Evolutionary conservation across 2,113 vertebrate genomes (phyloP), one percentile per base, ranked within the genome.

Genomic region (Oostethus manadensis): DNA sequence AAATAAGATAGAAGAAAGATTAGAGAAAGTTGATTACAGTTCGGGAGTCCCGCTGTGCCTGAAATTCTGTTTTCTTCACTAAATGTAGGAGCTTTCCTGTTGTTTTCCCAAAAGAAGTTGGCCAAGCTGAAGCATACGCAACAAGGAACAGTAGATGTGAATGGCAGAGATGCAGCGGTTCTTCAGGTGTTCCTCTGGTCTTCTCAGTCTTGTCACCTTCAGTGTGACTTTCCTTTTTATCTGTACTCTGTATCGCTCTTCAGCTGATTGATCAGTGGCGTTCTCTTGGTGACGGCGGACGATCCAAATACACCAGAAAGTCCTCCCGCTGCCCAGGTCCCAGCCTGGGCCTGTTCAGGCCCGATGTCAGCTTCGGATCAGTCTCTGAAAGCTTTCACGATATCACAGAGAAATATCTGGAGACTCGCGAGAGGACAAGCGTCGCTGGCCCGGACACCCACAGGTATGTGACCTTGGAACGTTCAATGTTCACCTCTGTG

Each of bases 311-410:
- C 70, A 60, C 74, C 43, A 95, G 90, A 74, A 95, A 88, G 78
- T 61, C 90, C 0, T 70, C 57, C 4, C 89, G 62, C 17, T 96
- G 95, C 74, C 96, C 94, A 0, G 94, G 97, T 70, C 97, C 97
- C 1, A 89, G 91, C 26, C 80, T 97, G 43, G 76, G 91, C 3
- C 0, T 91, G 44, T 87, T 93, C 40, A 90, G 92, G 16, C 96
- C 97, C 0, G 94, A 99, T 59, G 81, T 93, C 58, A 86, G 91
- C 26, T 95, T 99, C 29, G 94, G 91, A 0, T 98, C 97, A 0
- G 94, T 99, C 6, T 98, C 97, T 0, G 97, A 99, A 83, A 93
- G 84, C 0, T 98, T 98, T 75, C 85, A 94, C 40, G 64, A 38
- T 48, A 89, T 92, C 75, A 84, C 94, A 0, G 88, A 93, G 45